Evolutionary conservation across 2,113 vertebrate species (phyloP).

Genomic region (Colius striatus): DNA sequence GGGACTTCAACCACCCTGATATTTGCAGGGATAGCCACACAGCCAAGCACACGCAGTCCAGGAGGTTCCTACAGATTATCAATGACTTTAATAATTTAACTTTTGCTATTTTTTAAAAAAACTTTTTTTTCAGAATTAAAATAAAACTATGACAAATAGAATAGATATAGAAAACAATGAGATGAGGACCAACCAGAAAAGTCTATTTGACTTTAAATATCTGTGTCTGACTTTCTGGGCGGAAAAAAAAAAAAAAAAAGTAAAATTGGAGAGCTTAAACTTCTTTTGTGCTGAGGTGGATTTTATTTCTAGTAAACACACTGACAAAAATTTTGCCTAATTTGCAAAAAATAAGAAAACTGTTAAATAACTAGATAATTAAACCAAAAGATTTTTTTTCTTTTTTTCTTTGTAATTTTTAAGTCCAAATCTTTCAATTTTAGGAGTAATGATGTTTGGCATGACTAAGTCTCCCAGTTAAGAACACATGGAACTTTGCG

Average conservation of each 20-base stretch:
- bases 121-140: background rate
- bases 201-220: background rate
- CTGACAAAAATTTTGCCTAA: rapidly evolving
- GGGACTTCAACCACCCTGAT: too few relatives aligned
- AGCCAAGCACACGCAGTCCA: too few relatives aligned
- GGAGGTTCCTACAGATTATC: too few relatives aligned
- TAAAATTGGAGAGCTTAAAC: background rate
- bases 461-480: background rate
- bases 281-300: background rate
- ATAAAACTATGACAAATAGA: background rate
- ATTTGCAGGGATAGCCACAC: too few relatives aligned
- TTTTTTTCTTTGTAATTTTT: background rate
- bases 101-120: background rate
- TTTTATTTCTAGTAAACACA: background rate
- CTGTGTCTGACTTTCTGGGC: background rate
- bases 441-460: background rate
- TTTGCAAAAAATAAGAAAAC: background rate
- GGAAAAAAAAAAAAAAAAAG: too few relatives aligned
- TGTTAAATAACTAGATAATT: background rate
- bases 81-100: too few relatives aligned
- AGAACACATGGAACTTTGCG: background rate
- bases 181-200: background rate
- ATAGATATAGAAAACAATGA: background rate
- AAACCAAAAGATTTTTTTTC: background rate
- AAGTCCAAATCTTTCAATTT: background rate